Evolutionary conservation across 2,888 invertebrate species (phyloP).

Genomic region (Acronicta aceris): DNA sequence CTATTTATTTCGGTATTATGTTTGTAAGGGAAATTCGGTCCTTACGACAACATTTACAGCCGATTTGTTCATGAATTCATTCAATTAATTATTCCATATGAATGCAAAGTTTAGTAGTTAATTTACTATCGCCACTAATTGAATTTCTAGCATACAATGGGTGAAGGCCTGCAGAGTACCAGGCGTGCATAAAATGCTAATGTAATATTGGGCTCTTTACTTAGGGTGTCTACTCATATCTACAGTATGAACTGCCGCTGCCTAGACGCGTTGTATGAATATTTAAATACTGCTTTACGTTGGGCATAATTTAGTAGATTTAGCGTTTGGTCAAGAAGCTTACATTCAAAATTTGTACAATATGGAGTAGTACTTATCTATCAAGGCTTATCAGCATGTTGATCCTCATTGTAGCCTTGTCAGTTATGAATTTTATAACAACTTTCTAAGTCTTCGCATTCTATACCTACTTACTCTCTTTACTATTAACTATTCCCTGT

Average conservation of each 20-base stretch:
- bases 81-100: slow-evolving; percentile 10
- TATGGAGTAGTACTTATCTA: no score
- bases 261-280: slow-evolving; percentile 46
- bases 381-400: no score
- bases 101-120: background rate
- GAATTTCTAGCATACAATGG: slow-evolving; percentile 8
- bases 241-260: slow-evolving; percentile 29
- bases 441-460: no score
- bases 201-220: slow-evolving; percentile 26
- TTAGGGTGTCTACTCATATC: slow-evolving; percentile 32
- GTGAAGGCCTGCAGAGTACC: slow-evolving; percentile 17
- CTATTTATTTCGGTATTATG: no score
- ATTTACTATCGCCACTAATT: slow-evolving; percentile 16
- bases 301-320: slow-evolving; percentile 23
- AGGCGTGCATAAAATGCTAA: slow-evolving; percentile 41
- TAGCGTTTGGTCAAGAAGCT: slow-evolving; percentile 13
- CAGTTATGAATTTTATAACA: no score
- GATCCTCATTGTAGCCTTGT: no score
- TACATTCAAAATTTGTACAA: background rate
- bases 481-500: no score
- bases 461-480: no score
- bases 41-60: no score
- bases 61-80: slow-evolving; percentile 3
- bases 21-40: no score
- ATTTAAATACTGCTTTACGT: slow-evolving; percentile 34